Conservation (phyloP, 2,113 vertebrate species). For the Shinisaurus crocodilurus region DNA sequence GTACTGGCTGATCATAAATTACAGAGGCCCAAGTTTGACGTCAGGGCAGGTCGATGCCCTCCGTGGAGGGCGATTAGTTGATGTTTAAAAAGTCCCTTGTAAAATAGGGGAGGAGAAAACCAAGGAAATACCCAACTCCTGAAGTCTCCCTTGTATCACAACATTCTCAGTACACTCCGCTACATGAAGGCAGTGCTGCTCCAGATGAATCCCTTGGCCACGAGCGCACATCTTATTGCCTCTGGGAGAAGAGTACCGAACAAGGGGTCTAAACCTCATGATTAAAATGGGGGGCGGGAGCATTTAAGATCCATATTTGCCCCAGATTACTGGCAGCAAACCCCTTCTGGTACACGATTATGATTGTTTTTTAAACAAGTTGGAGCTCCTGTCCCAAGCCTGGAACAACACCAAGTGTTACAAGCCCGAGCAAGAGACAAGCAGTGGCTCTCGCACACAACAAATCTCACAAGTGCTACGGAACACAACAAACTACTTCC, state of each 20-base stretch:
- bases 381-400: background rate
- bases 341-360: background rate
- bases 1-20: too few relatives aligned
- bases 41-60: too few relatives aligned
- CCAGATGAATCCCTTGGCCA: conserved; percentile 53
- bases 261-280: conserved; percentile 24
- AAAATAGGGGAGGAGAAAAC: background rate
- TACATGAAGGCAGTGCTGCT: conserved; percentile 19
- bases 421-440: background rate
- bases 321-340: conserved; percentile 5
- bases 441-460: background rate
- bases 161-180: background rate
- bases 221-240: conserved; percentile 33
- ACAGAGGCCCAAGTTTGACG: background rate
- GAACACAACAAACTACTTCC: background rate
- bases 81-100: background rate
- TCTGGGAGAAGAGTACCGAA: background rate
- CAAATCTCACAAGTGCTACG: background rate
- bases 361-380: background rate
- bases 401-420: background rate
- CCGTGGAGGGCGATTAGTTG: background rate
- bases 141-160: background rate
- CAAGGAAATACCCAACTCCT: conserved; percentile 24
- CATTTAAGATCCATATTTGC: background rate
- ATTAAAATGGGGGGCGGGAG: background rate